Evolutionary conservation across 1,140 invertebrate genomes (phyloP), one percentile per base, ranked within the genome.

Genomic region (Whitmania pigra): DNA sequence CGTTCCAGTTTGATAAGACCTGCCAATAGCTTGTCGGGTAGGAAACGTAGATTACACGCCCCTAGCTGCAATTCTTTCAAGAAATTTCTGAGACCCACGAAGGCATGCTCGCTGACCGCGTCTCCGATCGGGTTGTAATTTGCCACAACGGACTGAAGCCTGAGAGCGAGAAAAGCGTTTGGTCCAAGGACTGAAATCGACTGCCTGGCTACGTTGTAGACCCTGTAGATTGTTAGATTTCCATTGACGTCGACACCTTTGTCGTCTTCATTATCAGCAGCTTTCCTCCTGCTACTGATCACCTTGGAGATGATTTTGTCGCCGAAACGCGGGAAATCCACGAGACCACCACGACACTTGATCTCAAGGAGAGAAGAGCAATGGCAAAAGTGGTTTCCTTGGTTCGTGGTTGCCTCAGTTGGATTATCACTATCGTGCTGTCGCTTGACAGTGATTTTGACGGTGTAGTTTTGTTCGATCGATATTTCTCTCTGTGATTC

Each of bases 61-160:
- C 73, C 73, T 25, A 74, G 57, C 13, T 72, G 70, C 13, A 74
- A 71, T 63, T 74, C 73, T 27, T 72, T 49, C 7, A 74, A 69
- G 53, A 40, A 31, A 20, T 55, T 27, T 49, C 49, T 63, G 49
- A 72, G 25, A 20, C 71, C 70, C 17, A 22, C 20, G 31, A 71
- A 74, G 13, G 70, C 71, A 49, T 57, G 31, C 43, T 31, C 63
- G 36, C 53, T 67, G 36, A 74, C 25, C 11, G 49, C 63, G 63
- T 72, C 60, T 25, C 31, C 36, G 25, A 74, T n/a, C 70, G 63
- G 73, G 53, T 74, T 74, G 49, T 40, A 72, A 63, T 74, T 72
- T 57, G 71, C 17, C 27, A 69, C 53, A 20, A 74, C 54, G 31
- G 40, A 67, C 63, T 63, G 27, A 13, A 74, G 49, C 2, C 49